phyloP scores from a whole-genome alignment of 2,888 invertebrate genomes.

The Ferrisia virgata region DNA sequence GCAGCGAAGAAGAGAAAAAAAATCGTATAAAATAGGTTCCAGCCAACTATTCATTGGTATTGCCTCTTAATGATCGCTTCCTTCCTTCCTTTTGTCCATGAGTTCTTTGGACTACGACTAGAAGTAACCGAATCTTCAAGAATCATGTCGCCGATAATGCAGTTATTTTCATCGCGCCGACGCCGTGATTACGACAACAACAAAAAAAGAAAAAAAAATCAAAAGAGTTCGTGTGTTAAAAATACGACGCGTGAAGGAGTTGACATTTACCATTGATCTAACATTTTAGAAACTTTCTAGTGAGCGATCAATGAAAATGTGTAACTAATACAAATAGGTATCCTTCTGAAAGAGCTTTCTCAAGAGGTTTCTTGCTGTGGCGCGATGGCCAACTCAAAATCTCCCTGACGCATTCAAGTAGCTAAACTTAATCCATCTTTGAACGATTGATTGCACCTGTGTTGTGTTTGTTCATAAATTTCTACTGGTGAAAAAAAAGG shows the following conservation, averaged over 20 bases:
- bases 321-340: no score
- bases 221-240: conserved; percentile 9
- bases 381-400: neutral
- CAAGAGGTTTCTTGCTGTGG: neutral
- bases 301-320: neutral
- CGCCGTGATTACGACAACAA: neutral
- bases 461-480: no score
- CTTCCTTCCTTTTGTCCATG: conserved; percentile 36
- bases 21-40: conserved; percentile 17
- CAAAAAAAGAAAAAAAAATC: neutral
- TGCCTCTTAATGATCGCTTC: conserved; percentile 33
- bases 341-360: conserved; percentile 2
- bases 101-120: conserved; percentile 9
- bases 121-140: conserved; percentile 24
- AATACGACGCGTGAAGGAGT: neutral
- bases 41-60: conserved; percentile 23
- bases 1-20: neutral
- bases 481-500: neutral
- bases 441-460: no score
- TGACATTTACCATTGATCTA: neutral
- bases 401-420: no score
- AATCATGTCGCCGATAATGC: conserved; percentile 35
- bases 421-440: no score
- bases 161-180: neutral
- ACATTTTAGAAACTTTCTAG: neutral